Conservation (phyloP, 2,797 vertebrate genomes). For the Cirrhinus mrigala region DNA sequence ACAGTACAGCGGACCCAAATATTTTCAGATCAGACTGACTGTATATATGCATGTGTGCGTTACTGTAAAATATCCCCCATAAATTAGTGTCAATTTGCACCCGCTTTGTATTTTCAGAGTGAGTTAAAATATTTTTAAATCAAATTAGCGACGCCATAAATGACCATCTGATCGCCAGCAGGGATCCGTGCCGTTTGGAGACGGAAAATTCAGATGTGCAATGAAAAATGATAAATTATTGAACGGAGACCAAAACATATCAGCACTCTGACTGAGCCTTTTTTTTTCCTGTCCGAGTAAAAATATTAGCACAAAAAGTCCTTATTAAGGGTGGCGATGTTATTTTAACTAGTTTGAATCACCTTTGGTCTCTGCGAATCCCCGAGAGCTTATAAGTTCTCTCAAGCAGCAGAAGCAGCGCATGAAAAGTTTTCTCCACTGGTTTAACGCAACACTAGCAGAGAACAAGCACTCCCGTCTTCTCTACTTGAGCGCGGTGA, state of each 20-base stretch:
- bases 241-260: slow-evolving; percentile 74
- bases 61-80: slow-evolving; percentile 35
- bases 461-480: slow-evolving; percentile 78
- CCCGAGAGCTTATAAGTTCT: slow-evolving; percentile 80
- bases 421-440: slow-evolving; percentile 79
- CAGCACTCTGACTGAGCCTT: slow-evolving; percentile 64
- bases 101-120: slow-evolving; percentile 54
- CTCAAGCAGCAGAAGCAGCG: slow-evolving; percentile 75
- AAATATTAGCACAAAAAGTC: slow-evolving; percentile 81
- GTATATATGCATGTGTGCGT: not conserved
- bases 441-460: slow-evolving; percentile 73
- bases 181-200: slow-evolving; percentile 66
- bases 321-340: slow-evolving; percentile 80
- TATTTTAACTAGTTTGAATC: slow-evolving; percentile 80
- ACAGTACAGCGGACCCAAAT: slow-evolving; percentile 33
- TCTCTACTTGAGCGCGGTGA: slow-evolving; percentile 54
- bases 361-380: slow-evolving; percentile 75
- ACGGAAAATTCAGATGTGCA: slow-evolving; percentile 67
- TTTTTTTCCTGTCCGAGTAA: slow-evolving; percentile 66
- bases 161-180: slow-evolving; percentile 72
- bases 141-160: slow-evolving; percentile 77
- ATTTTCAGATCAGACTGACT: slow-evolving; percentile 31
- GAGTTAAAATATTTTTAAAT: slow-evolving; percentile 72
- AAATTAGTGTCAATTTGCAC: slow-evolving; percentile 66
- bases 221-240: slow-evolving; percentile 75